Base-by-base conservation (phyloP, 92 coral and sea anemone species). In the Epizoanthus rinbou region DNA sequence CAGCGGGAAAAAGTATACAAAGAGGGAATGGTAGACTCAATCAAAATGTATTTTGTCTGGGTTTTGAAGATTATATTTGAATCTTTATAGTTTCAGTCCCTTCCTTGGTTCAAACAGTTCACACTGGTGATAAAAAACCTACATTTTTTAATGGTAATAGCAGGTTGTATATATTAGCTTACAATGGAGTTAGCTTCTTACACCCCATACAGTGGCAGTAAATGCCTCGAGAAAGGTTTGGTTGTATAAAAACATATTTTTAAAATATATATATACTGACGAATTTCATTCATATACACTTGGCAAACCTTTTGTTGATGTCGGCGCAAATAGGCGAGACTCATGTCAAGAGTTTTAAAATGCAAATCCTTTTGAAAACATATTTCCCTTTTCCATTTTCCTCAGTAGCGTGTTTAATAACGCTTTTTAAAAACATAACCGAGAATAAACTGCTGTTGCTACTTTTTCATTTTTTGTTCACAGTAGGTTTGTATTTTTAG, bases 31-130 rank as follows among this genome's bases (percentile, higher is more conserved):
- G n/a, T 23, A 58, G 52, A 23, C 62, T 23, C 66, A 56, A 54
- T 9, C 80, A 24, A 74, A 52, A 5, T 17, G 35, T 39, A 60
- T 78, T 62, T 78, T 43, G 50, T 62, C 82, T 78, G 41, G 54
- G 82, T 78, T 78, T 78, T 16, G 17, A 59, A 62, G 33, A 19
- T 37, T 78, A 21, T 62, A 24, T 22, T 60, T 62, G 13, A 39
- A 9, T 39, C 18, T 62, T 22, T 33, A 9, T 4, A 5, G 5
- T 53, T 56, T 39, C 16, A 4, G 28, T 21, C 59, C 16, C 21
- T 72, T 72, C 24, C 16, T 41, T 41, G 57, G 43, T 39, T 6
- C 57, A 78, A 21, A 60, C 64, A 35, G 24, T 41, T 72, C 21
- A 58, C 18, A 37, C 18, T 75, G 66, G 22, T 18, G 81, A 58